Evolutionary conservation across 2,797 vertebrate species (phyloP).

Genomic region (Mastacembelus armatus): DNA sequence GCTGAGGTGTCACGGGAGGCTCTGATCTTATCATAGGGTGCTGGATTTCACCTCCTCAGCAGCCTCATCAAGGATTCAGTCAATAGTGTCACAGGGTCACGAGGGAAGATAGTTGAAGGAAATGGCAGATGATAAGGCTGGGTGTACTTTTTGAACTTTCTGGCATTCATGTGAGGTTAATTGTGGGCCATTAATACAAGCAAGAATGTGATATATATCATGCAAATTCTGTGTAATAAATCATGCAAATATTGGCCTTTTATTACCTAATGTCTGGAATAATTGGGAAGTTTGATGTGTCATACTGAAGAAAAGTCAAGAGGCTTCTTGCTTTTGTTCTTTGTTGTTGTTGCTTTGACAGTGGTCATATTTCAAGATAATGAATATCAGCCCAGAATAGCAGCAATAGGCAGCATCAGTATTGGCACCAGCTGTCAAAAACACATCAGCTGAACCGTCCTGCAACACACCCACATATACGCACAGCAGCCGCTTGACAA

Average conservation of each 20-base stretch:
- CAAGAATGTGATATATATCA: constrained; percentile 6
- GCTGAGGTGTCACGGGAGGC: constrained; percentile 58
- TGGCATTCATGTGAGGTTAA: constrained; percentile 30
- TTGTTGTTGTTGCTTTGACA: constrained; percentile 35
- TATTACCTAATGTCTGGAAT: constrained; percentile 5
- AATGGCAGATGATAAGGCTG: constrained; percentile 48
- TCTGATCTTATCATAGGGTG: constrained; percentile 90
- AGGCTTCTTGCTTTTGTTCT: constrained; percentile 16
- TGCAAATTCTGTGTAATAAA: constrained; percentile 20
- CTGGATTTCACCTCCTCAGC: constrained; percentile 91
- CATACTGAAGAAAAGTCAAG: background rate
- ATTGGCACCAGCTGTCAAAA: constrained; percentile 53
- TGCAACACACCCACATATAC: constrained; percentile 8
- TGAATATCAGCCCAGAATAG: constrained; percentile 40
- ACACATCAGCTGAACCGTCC: background rate
- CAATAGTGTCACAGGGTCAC: constrained; percentile 83
- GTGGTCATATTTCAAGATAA: constrained; percentile 51
- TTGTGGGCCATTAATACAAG: background rate
- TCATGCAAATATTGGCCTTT: constrained; percentile 29
- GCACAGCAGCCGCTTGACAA: background rate
- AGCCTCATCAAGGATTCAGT: constrained; percentile 88
- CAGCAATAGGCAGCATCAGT: constrained; percentile 37
- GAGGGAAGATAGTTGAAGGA: constrained; percentile 23
- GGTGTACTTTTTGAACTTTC: constrained; percentile 32
- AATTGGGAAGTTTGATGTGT: background rate